These are phyloP conservation scores for Pectinophora gossypiella DNA, from an alignment of 1,140 invertebrate genomes.

Conservation along the genomic window DNA sequence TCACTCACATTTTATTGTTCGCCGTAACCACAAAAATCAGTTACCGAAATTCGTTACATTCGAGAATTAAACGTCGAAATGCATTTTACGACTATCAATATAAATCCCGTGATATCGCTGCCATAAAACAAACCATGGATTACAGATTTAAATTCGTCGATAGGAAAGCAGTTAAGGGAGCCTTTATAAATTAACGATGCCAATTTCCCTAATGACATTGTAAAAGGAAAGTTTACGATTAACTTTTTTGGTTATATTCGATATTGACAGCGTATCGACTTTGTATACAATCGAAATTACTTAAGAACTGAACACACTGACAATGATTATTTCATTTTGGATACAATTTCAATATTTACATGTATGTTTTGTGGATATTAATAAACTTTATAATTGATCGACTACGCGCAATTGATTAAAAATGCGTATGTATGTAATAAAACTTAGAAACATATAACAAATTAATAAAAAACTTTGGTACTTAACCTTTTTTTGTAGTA, in stretches of 20 bases:
- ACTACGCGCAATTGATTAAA: no score
- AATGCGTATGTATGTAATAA: no score
- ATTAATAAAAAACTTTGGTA: no score
- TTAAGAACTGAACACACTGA: no score
- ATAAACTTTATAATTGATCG: no score
- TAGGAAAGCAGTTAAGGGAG: slow-evolving; percentile 60
- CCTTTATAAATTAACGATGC: slow-evolving; percentile 68
- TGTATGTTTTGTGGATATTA: no score
- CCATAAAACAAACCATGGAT: slow-evolving; percentile 69
- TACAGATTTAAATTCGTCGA: slow-evolving; percentile 68
- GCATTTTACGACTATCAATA: slow-evolving; percentile 58
- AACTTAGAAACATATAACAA: no score
- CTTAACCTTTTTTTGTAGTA: no score
- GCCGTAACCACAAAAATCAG: slow-evolving; percentile 11
- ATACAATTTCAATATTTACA: no score
- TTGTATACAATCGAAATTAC: no score
- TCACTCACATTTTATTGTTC: slow-evolving; percentile 1
- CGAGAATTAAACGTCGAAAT: slow-evolving; percentile 27
- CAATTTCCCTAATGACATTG: slow-evolving; percentile 73
- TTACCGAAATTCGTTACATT: slow-evolving; percentile 19
- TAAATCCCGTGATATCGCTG: slow-evolving; percentile 54
- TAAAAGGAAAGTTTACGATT: slow-evolving; percentile 71
- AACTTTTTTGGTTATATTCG: slow-evolving; percentile 43
- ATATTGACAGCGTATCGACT: no score
- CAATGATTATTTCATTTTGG: no score